Evolutionary conservation across 2,113 vertebrate genomes (phyloP).

Genomic region (Cyrtonyx montezumae): DNA sequence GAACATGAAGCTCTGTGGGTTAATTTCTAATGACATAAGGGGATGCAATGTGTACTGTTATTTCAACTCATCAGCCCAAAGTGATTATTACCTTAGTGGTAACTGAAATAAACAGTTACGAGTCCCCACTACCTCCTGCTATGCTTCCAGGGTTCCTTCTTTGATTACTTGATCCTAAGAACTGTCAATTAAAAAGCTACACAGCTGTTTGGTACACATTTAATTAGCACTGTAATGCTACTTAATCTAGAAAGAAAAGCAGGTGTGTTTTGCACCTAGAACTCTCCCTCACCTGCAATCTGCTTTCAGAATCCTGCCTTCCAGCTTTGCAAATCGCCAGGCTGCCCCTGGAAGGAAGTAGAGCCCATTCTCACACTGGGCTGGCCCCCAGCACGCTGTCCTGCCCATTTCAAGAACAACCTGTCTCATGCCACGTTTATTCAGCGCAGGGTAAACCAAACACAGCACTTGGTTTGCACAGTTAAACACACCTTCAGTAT

Average conservation of each 20-base stretch:
- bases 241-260: neutral
- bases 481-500: neutral
- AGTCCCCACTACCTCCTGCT: neutral
- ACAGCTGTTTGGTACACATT: neutral
- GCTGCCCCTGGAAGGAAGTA: neutral
- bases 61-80: neutral
- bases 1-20: neutral
- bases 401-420: neutral
- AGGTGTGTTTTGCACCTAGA: neutral
- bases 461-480: neutral
- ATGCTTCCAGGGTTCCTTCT: neutral
- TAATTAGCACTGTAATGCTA: neutral
- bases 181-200: neutral
- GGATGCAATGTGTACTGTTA: too few species aligned
- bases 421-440: neutral
- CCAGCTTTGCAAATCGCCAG: neutral
- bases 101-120: slow-evolving; percentile 35
- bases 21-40: neutral
- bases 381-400: neutral
- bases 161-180: neutral
- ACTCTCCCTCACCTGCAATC: neutral
- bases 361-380: neutral
- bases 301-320: neutral
- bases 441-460: neutral
- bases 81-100: neutral